These are phyloP conservation scores for Stictocephala bisonia DNA, from an alignment of 2,888 invertebrate species.

Conservation along the genomic window DNA sequence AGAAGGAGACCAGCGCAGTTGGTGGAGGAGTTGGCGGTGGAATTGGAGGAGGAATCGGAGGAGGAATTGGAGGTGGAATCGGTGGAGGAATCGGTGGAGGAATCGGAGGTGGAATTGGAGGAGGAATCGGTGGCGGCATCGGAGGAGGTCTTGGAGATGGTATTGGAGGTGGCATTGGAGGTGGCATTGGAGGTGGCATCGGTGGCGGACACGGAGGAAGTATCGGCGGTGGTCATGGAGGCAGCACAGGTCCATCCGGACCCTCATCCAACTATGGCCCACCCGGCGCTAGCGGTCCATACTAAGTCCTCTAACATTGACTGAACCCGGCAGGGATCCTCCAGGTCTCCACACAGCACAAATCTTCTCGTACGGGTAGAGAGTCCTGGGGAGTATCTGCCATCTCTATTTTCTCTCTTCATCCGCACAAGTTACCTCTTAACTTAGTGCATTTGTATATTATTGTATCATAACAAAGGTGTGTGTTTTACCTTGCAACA, in stretches of 20 bases:
- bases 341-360: slow-evolving; percentile 15
- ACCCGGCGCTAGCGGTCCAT: slow-evolving; percentile 59
- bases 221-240: too few species aligned
- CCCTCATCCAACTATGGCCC: slow-evolving; percentile 59
- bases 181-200: slow-evolving; percentile 60
- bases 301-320: slow-evolving; percentile 51
- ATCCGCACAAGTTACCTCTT: slow-evolving; percentile 32
- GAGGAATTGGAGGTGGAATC: slow-evolving; percentile 60
- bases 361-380: background rate
- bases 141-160: slow-evolving; percentile 57
- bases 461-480: slow-evolving; percentile 49
- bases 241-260: slow-evolving; percentile 52
- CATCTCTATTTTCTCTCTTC: too few species aligned
- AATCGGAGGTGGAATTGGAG: slow-evolving; percentile 61
- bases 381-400: slow-evolving; percentile 7
- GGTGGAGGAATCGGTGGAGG: slow-evolving; percentile 60
- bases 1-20: slow-evolving; percentile 65
- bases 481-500: slow-evolving; percentile 50
- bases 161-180: slow-evolving; percentile 55
- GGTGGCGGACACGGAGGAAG: slow-evolving; percentile 50
- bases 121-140: slow-evolving; percentile 65
- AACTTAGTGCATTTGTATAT: slow-evolving; percentile 43
- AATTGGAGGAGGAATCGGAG: slow-evolving; percentile 61
- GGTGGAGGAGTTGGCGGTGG: slow-evolving; percentile 65
- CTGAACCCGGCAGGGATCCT: slow-evolving; percentile 4